Base-by-base conservation (phyloP, 2,888 invertebrate species). In the Gerris lacustris region DNA sequence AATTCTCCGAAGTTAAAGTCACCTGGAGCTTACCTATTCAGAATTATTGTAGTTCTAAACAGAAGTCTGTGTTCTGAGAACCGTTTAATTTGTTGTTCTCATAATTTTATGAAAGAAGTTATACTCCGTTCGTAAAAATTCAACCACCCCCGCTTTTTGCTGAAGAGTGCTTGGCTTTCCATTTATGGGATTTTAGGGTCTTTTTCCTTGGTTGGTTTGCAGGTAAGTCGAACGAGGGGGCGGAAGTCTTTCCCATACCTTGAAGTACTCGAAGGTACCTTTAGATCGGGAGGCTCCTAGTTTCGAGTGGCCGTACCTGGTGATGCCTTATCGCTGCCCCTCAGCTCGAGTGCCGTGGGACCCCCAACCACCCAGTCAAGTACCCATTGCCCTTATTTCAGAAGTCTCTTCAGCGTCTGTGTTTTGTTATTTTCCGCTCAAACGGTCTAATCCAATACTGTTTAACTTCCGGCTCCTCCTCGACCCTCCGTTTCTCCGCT, bases 381-480 rank as follows among this genome's bases (percentile, higher is more conserved):
- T 55, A 55, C 55, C 15, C 55, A 55, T 11, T 55, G 55, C 15
- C 2, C 11, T 55, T 55, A 11, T 55, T 15, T 15, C 15, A 55
- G 15, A 55, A 11, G 15, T 55, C 15, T 55, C 15, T 15, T 55
- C 2, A 9, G 9, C 15, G 15, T 55, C 11, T 9, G 55, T 55
- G 55, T 55, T 55, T 55, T 55, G 55, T 55, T 55, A 5, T 55
- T 55, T 55, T 55, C 9, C 55, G 55, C 55, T 55, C 55, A 55
- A 55, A 55, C 55, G 55, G 55, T 55, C 55, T 55, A 55, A 55
- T 55, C 55, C 55, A 11, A 55, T 55, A 55, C 55, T 55, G 55
- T 55, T 55, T 55, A 55, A 55, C 55, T 55, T 55, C 55, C 55
- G 55, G 55, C 55, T 55, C 55, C 55, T 55, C 55, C 55, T 9